Evolutionary conservation across 37 sponge, comb jelly and placozoan genomes (phyloP).

Genomic region (Ephydatia muelleri): DNA sequence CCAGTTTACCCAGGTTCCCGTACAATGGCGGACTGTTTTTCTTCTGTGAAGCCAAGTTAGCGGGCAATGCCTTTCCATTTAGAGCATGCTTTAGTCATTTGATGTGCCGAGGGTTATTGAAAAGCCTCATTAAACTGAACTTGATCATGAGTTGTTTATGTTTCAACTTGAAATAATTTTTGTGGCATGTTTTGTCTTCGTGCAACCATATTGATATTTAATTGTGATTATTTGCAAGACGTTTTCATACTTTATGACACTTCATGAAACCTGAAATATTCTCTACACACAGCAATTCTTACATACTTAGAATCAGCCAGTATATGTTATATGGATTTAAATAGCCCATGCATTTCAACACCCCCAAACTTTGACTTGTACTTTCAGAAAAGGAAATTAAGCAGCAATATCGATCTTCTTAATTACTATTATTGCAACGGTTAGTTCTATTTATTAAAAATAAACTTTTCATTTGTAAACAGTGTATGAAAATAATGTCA

Average conservation of each 20-base stretch:
- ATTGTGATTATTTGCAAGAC: not conserved
- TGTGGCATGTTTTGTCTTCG: not conserved
- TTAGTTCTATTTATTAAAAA: too few species aligned
- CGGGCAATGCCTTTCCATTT: not conserved
- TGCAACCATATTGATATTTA: not conserved
- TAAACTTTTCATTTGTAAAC: too few species aligned
- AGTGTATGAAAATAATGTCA: too few species aligned
- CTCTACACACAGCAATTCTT: not conserved
- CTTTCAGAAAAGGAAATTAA: slow-evolving; percentile 60
- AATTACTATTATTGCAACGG: too few species aligned
- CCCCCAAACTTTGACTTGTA: slow-evolving; percentile 54
- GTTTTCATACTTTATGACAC: too few species aligned
- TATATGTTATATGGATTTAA: too few species aligned
- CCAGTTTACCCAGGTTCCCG: too few species aligned
- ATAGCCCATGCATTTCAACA: not conserved
- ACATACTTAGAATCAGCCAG: too few species aligned
- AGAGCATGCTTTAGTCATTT: too few species aligned
- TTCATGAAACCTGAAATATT: too few species aligned
- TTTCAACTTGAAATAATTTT: not conserved
- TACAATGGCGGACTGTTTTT: not conserved
- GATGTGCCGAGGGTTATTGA: slow-evolving; percentile 3
- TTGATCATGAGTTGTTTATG: not conserved
- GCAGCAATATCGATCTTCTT: too few species aligned
- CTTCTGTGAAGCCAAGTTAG: not conserved
- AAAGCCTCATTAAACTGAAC: not conserved